Evolutionary conservation across 2,797 vertebrate genomes (phyloP).

Genomic region (Cynopterus sphinx): DNA sequence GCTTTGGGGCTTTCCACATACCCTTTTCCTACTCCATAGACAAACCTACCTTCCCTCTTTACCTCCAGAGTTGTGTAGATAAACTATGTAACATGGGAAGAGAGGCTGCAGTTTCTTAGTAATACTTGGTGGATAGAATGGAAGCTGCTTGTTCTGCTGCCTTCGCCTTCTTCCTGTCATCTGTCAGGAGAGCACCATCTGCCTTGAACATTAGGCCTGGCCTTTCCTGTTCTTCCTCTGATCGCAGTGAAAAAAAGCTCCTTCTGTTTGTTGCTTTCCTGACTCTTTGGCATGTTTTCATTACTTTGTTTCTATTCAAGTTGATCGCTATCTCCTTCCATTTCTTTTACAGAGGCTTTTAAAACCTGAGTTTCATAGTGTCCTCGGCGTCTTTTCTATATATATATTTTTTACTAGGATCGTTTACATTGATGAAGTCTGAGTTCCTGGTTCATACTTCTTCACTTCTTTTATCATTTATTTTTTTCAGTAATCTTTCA

Average conservation of each 20-base stretch:
- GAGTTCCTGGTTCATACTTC: constrained; percentile 17
- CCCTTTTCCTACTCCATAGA: background rate
- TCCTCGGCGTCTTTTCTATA: background rate
- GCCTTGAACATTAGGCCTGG: constrained; percentile 13
- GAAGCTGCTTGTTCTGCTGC: background rate
- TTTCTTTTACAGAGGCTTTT: constrained; percentile 29
- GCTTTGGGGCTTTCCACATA: background rate
- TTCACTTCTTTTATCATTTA: background rate
- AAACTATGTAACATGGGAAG: background rate
- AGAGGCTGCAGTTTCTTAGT: constrained; percentile 20
- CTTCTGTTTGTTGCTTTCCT: constrained; percentile 53
- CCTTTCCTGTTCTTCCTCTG: constrained; percentile 14
- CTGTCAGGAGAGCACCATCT: constrained; percentile 51
- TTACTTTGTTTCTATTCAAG: constrained; percentile 32
- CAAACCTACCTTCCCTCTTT: background rate
- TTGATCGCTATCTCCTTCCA: background rate
- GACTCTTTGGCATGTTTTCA: constrained; percentile 7
- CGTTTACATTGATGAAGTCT: constrained; percentile 6
- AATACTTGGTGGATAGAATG: background rate
- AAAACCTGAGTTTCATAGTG: constrained; percentile 26
- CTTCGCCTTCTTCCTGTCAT: constrained; percentile 47
- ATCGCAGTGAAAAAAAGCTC: constrained; percentile 26
- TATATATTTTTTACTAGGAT: constrained; percentile 7
- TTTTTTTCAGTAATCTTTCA: background rate
- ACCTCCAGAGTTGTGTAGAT: background rate